Base-by-base conservation (phyloP, 2,113 vertebrate species). In the Corydoras maculifer region DNA sequence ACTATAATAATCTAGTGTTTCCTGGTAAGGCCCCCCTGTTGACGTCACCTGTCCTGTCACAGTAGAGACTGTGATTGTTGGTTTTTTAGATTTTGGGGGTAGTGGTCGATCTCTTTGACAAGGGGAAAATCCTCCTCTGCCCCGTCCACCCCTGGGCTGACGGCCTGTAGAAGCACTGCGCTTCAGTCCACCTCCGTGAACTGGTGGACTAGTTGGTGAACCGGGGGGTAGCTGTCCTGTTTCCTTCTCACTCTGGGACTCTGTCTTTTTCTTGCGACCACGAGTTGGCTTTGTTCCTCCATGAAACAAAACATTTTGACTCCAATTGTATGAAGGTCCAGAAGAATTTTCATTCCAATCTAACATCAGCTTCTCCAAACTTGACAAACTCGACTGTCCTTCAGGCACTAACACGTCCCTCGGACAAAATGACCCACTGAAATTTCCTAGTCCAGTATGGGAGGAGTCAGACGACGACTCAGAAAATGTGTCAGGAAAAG, bases 301-400 rank as follows among this genome's bases (percentile, higher is more conserved):
- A 83, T 98, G 96, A 84, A 99, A 98, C 70, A 98, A 93, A 70
- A 98, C 94, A 0, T 92, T 97, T 88, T 99, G 97, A 87, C 97
- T 99, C 96, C 96, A 98, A 90, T 95, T 98, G 82, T 98, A 98
- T 53, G 93, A 95, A 0, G 96, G 94, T 14, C 93, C 93, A 0
- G 95, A 91, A 1, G 95, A 95, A 0, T 94, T 94, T 84, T 98
- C 97, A 0, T 99, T 95, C 97, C 97, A 98, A 79, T 99, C 96
- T 91, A 98, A 94, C 96, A 98, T 99, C 77, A 98, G 80, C 75
- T 99, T 99, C 87, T 99, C 96, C 82, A 99, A 87, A 82, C 96
- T 98, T 69, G 97, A 99, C 69, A 98, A 88, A 80, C 97, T 99
- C 9, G 96, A 98, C 79, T 95, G 95, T 54, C 91, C 92, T 70